These are phyloP conservation scores for Acrossocheilus wenchowensis DNA, from an alignment of 2,797 vertebrate species.

Conservation along the genomic window DNA sequence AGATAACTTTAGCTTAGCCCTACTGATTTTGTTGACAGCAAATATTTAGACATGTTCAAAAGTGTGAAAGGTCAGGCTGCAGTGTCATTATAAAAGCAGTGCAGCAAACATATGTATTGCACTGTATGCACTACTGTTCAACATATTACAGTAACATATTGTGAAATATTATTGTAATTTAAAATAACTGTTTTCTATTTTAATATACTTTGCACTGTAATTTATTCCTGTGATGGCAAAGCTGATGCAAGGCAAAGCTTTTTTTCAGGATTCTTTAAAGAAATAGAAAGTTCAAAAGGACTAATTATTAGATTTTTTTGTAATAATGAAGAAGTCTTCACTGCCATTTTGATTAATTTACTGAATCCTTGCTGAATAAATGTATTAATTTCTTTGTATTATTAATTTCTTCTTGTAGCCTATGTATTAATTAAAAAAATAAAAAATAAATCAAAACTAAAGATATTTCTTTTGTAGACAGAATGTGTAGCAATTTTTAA, in stretches of 20 bases:
- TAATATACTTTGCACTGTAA: background rate
- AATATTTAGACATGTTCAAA: slow-evolving; percentile 72
- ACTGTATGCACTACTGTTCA: background rate
- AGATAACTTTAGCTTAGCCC: slow-evolving; percentile 54
- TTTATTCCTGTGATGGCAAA: background rate
- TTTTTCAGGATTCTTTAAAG: no score
- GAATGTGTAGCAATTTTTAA: background rate
- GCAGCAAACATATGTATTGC: background rate
- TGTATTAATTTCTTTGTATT: no score
- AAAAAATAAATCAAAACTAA: background rate
- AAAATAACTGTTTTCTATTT: background rate
- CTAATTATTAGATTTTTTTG: no score
- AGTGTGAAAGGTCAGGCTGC: slow-evolving; percentile 59
- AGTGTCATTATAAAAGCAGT: slow-evolving; percentile 47
- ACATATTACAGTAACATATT: background rate
- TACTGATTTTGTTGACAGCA: slow-evolving; percentile 65
- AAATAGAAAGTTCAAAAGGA: no score
- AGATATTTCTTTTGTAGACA: background rate
- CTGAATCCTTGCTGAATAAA: no score
- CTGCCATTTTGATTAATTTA: no score
- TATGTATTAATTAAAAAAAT: no score
- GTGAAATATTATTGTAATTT: background rate
- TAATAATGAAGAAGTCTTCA: no score
- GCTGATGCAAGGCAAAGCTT: no score
- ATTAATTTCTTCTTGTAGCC: no score